Conservation (phyloP, 30 jellyfish, hydroid and myxozoan species). For the Aurelia aurita region DNA sequence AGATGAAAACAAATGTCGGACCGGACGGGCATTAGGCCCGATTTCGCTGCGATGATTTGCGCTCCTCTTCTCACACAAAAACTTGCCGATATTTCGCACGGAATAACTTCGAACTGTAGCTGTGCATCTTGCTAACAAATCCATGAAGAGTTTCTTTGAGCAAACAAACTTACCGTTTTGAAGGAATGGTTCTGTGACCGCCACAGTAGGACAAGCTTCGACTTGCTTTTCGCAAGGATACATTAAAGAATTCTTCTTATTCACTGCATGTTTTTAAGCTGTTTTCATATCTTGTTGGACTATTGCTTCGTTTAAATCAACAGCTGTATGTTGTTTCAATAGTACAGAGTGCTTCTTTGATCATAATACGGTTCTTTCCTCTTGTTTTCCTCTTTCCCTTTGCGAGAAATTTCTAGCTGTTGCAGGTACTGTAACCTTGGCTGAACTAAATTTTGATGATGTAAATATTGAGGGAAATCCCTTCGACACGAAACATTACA, state of each 20-base stretch:
- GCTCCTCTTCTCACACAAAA: not conserved
- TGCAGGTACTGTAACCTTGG: constrained; percentile 10
- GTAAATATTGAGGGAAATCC: constrained; percentile 45
- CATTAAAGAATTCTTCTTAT: constrained; percentile 28
- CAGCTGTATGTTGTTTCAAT: not conserved
- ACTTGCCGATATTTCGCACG: not conserved
- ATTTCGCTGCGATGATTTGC: not conserved
- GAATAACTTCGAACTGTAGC: too few species aligned
- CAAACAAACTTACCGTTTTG: not conserved
- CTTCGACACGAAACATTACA: constrained; percentile 27
- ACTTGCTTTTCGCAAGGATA: constrained; percentile 58
- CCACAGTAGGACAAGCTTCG: constrained; percentile 56
- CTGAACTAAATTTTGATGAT: constrained; percentile 22
- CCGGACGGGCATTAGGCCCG: constrained; percentile 1
- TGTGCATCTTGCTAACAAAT: too few species aligned
- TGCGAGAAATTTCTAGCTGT: not conserved
- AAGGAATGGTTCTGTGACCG: constrained; percentile 13
- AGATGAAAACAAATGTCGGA: too few species aligned
- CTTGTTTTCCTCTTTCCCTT: not conserved
- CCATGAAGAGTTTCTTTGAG: too few species aligned
- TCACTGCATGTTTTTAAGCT: constrained; percentile 37
- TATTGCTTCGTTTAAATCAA: not conserved
- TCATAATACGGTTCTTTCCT: not conserved
- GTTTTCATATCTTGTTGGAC: not conserved
- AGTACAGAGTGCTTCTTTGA: not conserved